Evolutionary conservation across 2,888 invertebrate genomes (phyloP).

Genomic region (Andrena dorsata): DNA sequence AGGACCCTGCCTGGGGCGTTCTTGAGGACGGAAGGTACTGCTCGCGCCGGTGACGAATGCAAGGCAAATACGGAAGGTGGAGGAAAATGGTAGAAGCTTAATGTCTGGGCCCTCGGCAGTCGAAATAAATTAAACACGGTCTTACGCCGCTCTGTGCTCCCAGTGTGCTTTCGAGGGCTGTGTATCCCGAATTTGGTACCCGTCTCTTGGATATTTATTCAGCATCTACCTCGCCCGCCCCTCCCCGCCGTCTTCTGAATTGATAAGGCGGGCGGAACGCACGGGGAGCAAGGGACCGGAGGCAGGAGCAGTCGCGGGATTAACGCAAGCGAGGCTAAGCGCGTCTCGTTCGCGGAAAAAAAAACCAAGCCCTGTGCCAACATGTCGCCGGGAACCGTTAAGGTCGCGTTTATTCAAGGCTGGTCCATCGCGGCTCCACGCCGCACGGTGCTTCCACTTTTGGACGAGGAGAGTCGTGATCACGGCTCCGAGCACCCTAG

Average conservation of each 20-base stretch:
- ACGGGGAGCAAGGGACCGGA: slow-evolving; percentile 15
- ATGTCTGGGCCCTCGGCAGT: slow-evolving; percentile 75
- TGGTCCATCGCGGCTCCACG: slow-evolving; percentile 8
- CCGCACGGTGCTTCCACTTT: background rate
- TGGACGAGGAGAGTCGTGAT: slow-evolving; percentile 24
- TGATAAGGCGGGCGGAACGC: slow-evolving; percentile 78
- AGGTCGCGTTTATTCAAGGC: slow-evolving; percentile 62
- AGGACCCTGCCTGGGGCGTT: slow-evolving; percentile 36
- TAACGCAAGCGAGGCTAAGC: slow-evolving; percentile 66
- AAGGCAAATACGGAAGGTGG: slow-evolving; percentile 74
- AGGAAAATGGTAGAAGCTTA: slow-evolving; percentile 74
- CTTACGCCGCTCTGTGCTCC: slow-evolving; percentile 66
- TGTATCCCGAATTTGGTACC: slow-evolving; percentile 75
- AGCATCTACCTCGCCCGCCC: slow-evolving; percentile 66
- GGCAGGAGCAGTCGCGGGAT: slow-evolving; percentile 60
- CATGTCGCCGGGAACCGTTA: slow-evolving; percentile 54
- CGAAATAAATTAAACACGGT: slow-evolving; percentile 81
- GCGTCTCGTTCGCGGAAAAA: slow-evolving; percentile 61
- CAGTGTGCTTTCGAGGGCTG: slow-evolving; percentile 38
- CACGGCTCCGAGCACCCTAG: slow-evolving; percentile 28
- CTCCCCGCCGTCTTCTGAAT: slow-evolving; percentile 73
- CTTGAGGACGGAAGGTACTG: slow-evolving; percentile 47
- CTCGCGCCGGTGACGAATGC: slow-evolving; percentile 74
- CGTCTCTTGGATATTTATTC: slow-evolving; percentile 79
- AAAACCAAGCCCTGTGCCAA: slow-evolving; percentile 64